These are phyloP conservation scores for Merodon equestris DNA, from an alignment of 2,888 invertebrate genomes.

Conservation along the genomic window DNA sequence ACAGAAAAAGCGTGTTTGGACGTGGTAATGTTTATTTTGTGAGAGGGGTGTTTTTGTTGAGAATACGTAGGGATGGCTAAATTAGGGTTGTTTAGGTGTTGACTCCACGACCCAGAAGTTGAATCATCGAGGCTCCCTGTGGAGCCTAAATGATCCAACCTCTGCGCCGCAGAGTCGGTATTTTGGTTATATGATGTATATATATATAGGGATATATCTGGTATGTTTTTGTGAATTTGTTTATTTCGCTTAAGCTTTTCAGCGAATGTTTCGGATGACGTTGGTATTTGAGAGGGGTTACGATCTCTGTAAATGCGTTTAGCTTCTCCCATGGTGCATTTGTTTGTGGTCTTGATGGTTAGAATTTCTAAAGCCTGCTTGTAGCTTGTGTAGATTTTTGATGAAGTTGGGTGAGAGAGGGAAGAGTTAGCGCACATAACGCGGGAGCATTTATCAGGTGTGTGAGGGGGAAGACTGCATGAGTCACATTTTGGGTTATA, in stretches of 20 bases:
- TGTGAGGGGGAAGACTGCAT: too few relatives aligned
- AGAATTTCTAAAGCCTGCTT: not conserved
- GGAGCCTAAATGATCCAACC: conserved; percentile 15
- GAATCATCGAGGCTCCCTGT: not conserved
- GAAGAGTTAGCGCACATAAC: too few relatives aligned
- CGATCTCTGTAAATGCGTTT: not conserved
- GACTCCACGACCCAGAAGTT: too few relatives aligned
- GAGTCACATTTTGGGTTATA: too few relatives aligned
- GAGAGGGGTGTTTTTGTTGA: too few relatives aligned
- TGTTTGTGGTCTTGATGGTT: not conserved
- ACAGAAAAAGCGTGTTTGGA: too few relatives aligned
- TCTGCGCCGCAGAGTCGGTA: conserved; percentile 15
- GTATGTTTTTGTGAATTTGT: not conserved
- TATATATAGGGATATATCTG: not conserved
- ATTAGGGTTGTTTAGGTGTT: too few relatives aligned
- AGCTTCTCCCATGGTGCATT: conserved; percentile 1
- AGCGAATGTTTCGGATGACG: not conserved
- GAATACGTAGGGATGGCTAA: too few relatives aligned
- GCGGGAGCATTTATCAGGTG: too few relatives aligned
- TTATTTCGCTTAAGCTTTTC: not conserved
- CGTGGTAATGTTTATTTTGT: too few relatives aligned
- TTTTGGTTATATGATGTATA: conserved; percentile 8
- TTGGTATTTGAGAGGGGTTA: not conserved
- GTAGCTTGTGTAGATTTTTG: not conserved
- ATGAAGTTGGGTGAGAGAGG: not conserved